A percentile compares a stretch with the other conserved stretches of the same genome.
Conservation (phyloP, 2,888 invertebrate species). For the Empis livida region DNA sequence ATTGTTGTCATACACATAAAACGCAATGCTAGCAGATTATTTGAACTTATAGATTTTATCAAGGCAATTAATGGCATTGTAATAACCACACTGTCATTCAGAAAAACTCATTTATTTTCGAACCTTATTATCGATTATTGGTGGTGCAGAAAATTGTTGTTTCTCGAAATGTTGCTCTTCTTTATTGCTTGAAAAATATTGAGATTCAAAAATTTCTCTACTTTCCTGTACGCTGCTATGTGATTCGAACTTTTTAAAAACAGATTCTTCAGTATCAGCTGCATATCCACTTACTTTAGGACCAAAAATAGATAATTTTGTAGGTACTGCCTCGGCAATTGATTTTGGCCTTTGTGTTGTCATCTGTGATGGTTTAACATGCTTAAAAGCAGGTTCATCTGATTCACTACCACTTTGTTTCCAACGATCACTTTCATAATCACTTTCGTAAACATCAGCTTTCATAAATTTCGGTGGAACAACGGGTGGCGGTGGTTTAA, state of each 20-base stretch:
- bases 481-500: constrained; percentile 41
- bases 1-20: too few relatives aligned
- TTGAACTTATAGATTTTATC: too few relatives aligned
- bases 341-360: constrained; percentile 38
- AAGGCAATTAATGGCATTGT: too few relatives aligned
- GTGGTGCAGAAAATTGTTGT: constrained; percentile 1
- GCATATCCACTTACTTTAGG: constrained; percentile 46
- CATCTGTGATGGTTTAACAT: constrained; percentile 39
- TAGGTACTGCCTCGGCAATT: constrained; percentile 37
- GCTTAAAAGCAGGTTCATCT: constrained; percentile 45
- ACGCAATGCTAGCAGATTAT: too few relatives aligned
- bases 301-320: constrained; percentile 16
- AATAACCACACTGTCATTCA: too few relatives aligned
- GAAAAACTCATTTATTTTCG: too few relatives aligned
- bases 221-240: constrained; percentile 18
- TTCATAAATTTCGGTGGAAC: constrained; percentile 45
- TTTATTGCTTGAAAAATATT: background rate
- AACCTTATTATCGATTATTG: constrained; percentile 10
- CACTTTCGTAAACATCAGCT: constrained; percentile 46
- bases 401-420: constrained; percentile 49
- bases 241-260: background rate
- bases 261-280: constrained; percentile 56
- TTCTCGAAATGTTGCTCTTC: constrained; percentile 2
- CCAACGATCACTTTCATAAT: constrained; percentile 59
- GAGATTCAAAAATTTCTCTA: constrained; percentile 21